phyloP scores from a whole-genome alignment of 2,113 vertebrate species.

The Podiceps cristatus region DNA sequence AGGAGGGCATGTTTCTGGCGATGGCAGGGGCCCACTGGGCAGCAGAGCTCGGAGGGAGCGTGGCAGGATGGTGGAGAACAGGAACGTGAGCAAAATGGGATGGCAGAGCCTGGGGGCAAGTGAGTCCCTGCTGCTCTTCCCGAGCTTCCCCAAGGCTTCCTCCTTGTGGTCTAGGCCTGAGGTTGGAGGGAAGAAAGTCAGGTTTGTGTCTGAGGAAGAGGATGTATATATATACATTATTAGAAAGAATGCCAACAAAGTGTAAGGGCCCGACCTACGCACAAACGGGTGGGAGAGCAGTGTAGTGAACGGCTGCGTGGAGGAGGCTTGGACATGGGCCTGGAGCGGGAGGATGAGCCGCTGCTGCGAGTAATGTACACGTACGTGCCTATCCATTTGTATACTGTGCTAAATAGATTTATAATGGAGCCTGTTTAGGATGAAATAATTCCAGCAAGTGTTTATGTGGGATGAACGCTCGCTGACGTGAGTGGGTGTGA shows the following conservation, averaged over 20 bases:
- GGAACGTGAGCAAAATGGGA: background rate
- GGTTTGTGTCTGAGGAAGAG: background rate
- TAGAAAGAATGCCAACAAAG: background rate
- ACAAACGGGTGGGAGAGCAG: background rate
- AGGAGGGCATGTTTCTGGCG: background rate
- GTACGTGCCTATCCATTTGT: accelerated
- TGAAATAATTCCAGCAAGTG: background rate
- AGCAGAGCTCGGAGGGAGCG: accelerated
- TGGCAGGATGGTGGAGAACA: accelerated
- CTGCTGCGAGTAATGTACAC: accelerated
- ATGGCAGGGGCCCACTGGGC: accelerated
- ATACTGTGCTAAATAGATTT: background rate
- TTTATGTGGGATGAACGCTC: background rate
- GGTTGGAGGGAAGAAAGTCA: background rate
- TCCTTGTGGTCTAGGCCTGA: too few species aligned
- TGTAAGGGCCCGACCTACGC: background rate
- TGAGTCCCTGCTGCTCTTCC: accelerated
- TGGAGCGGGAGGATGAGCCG: background rate
- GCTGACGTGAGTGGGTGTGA: background rate
- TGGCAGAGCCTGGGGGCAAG: background rate
- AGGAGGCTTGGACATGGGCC: background rate
- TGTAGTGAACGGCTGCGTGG: accelerated
- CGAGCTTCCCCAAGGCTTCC: background rate
- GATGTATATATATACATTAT: background rate
- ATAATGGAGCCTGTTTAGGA: background rate